phyloP scores from a whole-genome alignment of 2,888 invertebrate genomes.

The Trichogramma dendrolimi region DNA sequence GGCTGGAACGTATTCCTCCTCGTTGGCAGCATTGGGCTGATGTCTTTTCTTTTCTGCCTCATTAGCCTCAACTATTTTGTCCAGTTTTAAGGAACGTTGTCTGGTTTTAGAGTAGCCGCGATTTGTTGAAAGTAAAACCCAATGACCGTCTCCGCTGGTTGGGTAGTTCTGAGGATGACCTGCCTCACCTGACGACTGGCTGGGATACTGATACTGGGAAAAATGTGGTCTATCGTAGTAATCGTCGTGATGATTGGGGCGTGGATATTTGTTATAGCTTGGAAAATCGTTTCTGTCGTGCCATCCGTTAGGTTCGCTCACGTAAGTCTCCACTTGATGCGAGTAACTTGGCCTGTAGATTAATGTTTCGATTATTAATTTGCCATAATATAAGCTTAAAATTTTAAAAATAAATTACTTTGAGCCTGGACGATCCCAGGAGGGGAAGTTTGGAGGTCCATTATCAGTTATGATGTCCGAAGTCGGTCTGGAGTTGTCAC shows the following conservation, averaged over 20 bases:
- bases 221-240: conserved; percentile 44
- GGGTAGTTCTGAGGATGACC: conserved; percentile 60
- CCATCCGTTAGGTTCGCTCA: conserved; percentile 21
- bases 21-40: conserved; percentile 11
- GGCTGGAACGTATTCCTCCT: conserved; percentile 35
- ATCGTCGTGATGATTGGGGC: conserved; percentile 2
- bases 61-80: conserved; percentile 33
- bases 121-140: conserved; percentile 74
- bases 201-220: conserved; percentile 53
- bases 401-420: conserved; percentile 10
- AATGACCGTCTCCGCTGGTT: conserved; percentile 67
- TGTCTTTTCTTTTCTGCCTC: conserved; percentile 27
- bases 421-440: conserved; percentile 42
- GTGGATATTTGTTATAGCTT: conserved; percentile 7
- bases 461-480: conserved; percentile 59
- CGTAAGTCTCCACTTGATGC: conserved; percentile 25
- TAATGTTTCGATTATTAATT: neutral
- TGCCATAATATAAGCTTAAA: neutral
- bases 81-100: conserved; percentile 51
- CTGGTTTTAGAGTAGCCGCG: conserved; percentile 62
- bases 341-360: conserved; percentile 25
- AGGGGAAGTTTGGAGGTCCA: conserved; percentile 56
- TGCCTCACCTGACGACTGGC: neutral
- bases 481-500: conserved; percentile 42
- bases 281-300: conserved; percentile 32